Percentiles rank a stretch among this genome's conserved stretches.
Evolutionary conservation across 2,888 invertebrate genomes (phyloP).

Genomic region (Caenorhabditis panamensis): DNA sequence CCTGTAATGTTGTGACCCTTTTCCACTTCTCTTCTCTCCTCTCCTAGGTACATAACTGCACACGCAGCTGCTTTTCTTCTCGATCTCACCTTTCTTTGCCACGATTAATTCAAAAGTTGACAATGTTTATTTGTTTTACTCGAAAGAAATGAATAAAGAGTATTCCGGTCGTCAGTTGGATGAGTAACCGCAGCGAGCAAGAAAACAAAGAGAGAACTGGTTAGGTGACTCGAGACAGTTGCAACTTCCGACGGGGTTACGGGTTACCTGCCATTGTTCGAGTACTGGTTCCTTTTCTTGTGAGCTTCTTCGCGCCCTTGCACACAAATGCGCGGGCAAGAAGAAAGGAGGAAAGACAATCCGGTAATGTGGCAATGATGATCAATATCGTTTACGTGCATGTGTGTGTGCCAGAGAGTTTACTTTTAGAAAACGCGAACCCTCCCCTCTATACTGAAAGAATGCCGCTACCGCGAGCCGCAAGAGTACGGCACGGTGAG

Average conservation of each 20-base stretch:
- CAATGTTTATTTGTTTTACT: slow-evolving; percentile 46
- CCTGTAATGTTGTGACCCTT: slow-evolving; percentile 45
- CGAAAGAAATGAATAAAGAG: slow-evolving; percentile 21
- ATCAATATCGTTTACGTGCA: slow-evolving; percentile 50
- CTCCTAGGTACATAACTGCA: slow-evolving; percentile 20
- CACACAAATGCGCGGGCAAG: slow-evolving; percentile 34
- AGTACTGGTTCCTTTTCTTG: slow-evolving; percentile 31
- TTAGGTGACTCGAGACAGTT: neutral
- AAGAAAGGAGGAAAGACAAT: slow-evolving; percentile 43
- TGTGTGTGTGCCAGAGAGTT: slow-evolving; percentile 27
- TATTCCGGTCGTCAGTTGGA: slow-evolving; percentile 11
- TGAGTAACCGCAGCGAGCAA: slow-evolving; percentile 17
- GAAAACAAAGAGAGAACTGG: slow-evolving; percentile 47
- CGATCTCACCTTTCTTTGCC: slow-evolving; percentile 30
- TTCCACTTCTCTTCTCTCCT: slow-evolving; percentile 5
- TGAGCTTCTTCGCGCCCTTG: slow-evolving; percentile 15
- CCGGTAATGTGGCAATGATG: slow-evolving; percentile 60
- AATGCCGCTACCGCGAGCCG: slow-evolving; percentile 34
- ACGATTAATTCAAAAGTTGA: neutral
- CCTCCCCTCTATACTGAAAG: slow-evolving; percentile 38
- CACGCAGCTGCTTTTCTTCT: slow-evolving; percentile 22
- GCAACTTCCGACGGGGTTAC: slow-evolving; percentile 40
- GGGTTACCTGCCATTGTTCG: slow-evolving; percentile 40
- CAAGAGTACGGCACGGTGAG: slow-evolving; percentile 2
- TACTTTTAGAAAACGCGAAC: slow-evolving; percentile 57